Evolutionary conservation across 2,797 vertebrate genomes (phyloP).

Genomic region (Artibeus jamaicensis): DNA sequence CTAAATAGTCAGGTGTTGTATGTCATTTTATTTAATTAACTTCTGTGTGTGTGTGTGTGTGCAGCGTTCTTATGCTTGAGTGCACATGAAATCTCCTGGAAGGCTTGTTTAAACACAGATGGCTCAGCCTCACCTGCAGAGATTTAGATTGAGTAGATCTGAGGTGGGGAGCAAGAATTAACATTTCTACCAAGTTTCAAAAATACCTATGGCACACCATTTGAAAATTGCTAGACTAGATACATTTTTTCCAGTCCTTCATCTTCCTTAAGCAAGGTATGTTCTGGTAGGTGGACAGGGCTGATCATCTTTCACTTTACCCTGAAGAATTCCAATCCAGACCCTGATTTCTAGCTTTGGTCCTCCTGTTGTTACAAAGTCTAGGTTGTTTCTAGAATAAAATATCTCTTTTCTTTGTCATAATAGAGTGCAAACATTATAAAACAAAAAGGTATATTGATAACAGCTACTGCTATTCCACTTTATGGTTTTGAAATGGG

Average conservation of each 20-base stretch:
- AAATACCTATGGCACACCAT: neutral
- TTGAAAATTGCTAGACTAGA: neutral
- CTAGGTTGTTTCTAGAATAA: neutral
- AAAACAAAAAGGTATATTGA: neutral
- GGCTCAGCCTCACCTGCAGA: neutral
- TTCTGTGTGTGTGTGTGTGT: neutral
- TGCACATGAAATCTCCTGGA: conserved; percentile 12
- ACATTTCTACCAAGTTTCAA: neutral
- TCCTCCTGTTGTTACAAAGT: neutral
- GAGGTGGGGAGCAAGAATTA: neutral
- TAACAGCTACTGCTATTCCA: neutral
- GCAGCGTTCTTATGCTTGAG: conserved; percentile 47
- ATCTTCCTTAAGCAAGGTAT: neutral
- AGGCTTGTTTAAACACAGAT: conserved; percentile 54
- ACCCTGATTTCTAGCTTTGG: neutral
- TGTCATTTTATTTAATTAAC: too few relatives aligned
- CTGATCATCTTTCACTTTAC: neutral
- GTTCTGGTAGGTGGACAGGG: neutral
- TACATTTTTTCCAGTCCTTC: fast-evolving
- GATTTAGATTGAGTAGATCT: conserved; percentile 23
- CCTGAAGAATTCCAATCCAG: neutral
- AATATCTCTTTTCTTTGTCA: neutral
- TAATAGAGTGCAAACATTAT: neutral
- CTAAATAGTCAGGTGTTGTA: neutral
- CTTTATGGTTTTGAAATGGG: neutral